A percentile compares a stretch with the other conserved stretches of the same genome.
Evolutionary conservation across 2,113 vertebrate genomes (phyloP).

Genomic region (Erythrocebus patas): DNA sequence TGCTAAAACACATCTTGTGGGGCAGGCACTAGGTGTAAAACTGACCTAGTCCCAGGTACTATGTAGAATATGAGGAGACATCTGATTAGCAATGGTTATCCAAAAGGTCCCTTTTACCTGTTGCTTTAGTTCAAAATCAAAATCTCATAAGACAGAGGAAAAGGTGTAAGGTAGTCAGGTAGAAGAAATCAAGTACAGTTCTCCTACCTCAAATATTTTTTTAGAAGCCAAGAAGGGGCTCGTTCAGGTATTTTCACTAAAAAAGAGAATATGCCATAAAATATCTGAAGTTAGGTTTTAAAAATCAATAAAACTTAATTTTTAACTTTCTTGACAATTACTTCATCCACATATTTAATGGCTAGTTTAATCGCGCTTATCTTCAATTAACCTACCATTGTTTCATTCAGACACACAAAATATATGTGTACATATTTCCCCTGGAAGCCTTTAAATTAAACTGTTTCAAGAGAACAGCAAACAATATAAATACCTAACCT

Average conservation of each 20-base stretch:
- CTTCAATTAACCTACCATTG: slow-evolving; percentile 2
- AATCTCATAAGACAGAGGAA: slow-evolving; percentile 33
- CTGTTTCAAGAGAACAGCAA: not conserved
- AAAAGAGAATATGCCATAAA: slow-evolving; percentile 36
- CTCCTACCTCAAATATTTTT: slow-evolving; percentile 72
- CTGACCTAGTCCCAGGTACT: not conserved
- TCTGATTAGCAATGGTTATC: not conserved
- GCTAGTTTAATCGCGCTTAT: not conserved
- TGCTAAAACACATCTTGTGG: not conserved
- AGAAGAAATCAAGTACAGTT: slow-evolving; percentile 48
- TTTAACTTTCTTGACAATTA: slow-evolving; percentile 28
- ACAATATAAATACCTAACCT: not conserved
- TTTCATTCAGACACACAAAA: slow-evolving; percentile 21
- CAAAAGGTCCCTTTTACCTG: slow-evolving; percentile 8
- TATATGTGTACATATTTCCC: not conserved
- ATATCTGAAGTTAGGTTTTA: slow-evolving; percentile 16
- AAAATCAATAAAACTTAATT: slow-evolving; percentile 25
- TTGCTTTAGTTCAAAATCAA: slow-evolving; percentile 33
- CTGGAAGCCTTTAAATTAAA: slow-evolving; percentile 1
- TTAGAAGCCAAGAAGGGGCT: slow-evolving; percentile 60
- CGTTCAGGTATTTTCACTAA: slow-evolving; percentile 65
- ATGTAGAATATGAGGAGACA: not conserved
- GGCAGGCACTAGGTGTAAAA: not conserved
- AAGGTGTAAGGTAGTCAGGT: not conserved
- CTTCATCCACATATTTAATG: not conserved